phyloP scores from a whole-genome alignment of 2,797 vertebrate genomes.

The Perodicticus potto region DNA sequence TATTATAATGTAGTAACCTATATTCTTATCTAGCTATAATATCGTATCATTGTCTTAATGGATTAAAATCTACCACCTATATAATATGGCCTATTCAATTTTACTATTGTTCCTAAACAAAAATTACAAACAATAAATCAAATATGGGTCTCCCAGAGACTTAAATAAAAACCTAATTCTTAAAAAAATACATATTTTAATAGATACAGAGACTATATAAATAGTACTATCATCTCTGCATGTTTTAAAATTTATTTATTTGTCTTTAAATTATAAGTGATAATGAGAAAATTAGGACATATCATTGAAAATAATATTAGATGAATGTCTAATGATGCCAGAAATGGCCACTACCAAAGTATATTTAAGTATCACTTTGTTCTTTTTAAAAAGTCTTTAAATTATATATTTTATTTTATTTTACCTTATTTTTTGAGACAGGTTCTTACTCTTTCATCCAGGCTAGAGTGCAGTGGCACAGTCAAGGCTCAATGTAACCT shows the following conservation, averaged over 20 bases:
- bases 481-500: neutral
- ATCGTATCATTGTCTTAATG: neutral
- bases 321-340: slow-evolving; percentile 50
- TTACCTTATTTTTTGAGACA: neutral
- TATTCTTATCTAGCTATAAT: neutral
- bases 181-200: neutral
- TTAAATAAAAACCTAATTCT: neutral
- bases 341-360: neutral
- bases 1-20: neutral
- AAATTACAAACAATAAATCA: neutral
- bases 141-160: neutral
- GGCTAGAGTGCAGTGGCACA: neutral
- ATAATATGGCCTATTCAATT: neutral
- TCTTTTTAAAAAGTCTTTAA: neutral
- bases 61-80: neutral
- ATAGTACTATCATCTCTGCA: neutral
- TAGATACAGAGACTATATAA: neutral
- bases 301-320: neutral
- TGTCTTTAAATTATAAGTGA: neutral
- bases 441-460: neutral
- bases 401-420: neutral
- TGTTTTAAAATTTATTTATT: neutral
- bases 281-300: neutral
- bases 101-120: neutral
- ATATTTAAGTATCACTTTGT: neutral